Evolutionary conservation across 2,888 invertebrate genomes (phyloP), one percentile per base, ranked within the genome.

Genomic region (Dynastes hyllus): DNA sequence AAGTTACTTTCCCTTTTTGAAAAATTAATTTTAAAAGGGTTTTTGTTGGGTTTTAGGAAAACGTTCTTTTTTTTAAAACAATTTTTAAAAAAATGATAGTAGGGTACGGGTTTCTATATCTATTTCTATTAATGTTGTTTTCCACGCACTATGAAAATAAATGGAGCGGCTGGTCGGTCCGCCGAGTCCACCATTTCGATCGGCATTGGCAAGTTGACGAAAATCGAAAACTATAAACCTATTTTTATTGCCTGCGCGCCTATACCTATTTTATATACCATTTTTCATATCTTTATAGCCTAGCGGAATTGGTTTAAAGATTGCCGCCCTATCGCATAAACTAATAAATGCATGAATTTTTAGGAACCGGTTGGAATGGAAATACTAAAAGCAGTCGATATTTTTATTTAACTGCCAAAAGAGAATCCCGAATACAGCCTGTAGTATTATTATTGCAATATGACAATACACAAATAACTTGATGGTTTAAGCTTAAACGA

Each of bases 171-270:
- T 22, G 51, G 69, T n/a, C 51, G 58, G 67, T 22, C 32, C 37
- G 73, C 37, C 40, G 58, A 53, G 11, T 37, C 9, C 32, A 29
- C 58, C 22, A 58, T 37, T 58, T 73, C n/a, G 32, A 32, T 45
- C 27, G 32, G 67, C 27, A 27, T 63, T 29, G 50, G 67, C 16
- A 67, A 67, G 50, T 73, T 73, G 58, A 73, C 73, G 73, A 73
- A 73, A 73, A 73, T 73, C 73, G 73, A 73, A 73, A 58, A 73
- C 73, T 73, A 73, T 73, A 73, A 73, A 73, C 73, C 73, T 73
- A 73, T 73, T 73, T 73, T 73, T 73, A 73, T 73, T 73, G 32
- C 73, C 45, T 58, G 45, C 27, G 73, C 16, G 73, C 40, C 37
- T 32, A 73, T 73, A 73, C 73, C 73, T 73, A 73, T 73, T 73